Evolutionary conservation across 2,113 vertebrate genomes (phyloP).

Genomic region (Otus sunia): DNA sequence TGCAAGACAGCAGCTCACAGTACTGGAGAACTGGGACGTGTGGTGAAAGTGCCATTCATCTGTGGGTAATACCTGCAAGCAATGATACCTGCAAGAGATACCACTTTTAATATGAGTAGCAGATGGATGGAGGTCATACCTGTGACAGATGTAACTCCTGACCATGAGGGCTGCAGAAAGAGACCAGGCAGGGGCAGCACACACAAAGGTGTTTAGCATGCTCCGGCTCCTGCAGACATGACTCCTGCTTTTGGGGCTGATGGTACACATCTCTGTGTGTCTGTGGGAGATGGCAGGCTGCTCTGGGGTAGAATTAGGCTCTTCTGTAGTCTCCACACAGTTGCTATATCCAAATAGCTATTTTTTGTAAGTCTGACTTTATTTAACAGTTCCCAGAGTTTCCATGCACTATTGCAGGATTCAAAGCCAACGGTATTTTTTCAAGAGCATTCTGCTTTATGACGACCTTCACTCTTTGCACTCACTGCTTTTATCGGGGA

Average conservation of each 20-base stretch:
- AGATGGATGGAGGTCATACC: background rate
- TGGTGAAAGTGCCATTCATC: background rate
- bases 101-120: background rate
- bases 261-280: background rate
- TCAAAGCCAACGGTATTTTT: background rate
- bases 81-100: too few relatives aligned
- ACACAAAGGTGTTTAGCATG: background rate
- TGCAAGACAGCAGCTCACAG: background rate
- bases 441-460: background rate
- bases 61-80: background rate
- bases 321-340: background rate
- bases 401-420: background rate
- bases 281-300: background rate
- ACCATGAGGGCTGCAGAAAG: rapidly evolving
- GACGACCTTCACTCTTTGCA: background rate
- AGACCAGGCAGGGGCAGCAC: background rate
- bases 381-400: background rate
- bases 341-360: rapidly evolving
- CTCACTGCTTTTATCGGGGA: background rate
- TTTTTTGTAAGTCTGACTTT: background rate
- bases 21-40: background rate
- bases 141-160: background rate
- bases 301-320: background rate
- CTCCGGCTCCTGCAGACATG: background rate
- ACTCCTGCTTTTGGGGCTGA: background rate